Percentiles rank a stretch among this genome's conserved stretches.
Evolutionary conservation across 2,888 invertebrate genomes (phyloP).

Genomic region (Acrobasis consociella): DNA sequence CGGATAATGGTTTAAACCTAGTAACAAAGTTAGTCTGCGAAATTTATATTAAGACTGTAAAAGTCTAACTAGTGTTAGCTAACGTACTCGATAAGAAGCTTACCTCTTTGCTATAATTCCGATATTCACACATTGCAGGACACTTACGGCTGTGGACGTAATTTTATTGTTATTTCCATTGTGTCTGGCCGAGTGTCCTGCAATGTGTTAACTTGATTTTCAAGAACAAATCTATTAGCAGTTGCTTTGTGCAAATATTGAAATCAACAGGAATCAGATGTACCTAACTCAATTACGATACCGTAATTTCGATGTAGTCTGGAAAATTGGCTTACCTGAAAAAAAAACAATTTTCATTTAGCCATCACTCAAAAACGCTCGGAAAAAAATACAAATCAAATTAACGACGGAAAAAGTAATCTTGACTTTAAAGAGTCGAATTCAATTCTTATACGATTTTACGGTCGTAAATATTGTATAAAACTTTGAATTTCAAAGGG

Average conservation of each 20-base stretch:
- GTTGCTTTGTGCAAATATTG: neutral
- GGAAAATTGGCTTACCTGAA: constrained; percentile 34
- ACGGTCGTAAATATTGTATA: constrained; percentile 34
- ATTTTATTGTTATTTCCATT: no score
- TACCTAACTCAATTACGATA: constrained; percentile 20
- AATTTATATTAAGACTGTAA: no score
- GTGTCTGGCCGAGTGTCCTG: no score
- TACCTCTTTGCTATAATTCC: no score
- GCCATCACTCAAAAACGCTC: constrained; percentile 23
- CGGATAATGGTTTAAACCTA: no score
- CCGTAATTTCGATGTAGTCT: constrained; percentile 6
- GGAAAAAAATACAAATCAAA: constrained; percentile 27
- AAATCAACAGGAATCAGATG: neutral
- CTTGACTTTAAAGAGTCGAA: constrained; percentile 32
- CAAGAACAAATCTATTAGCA: neutral
- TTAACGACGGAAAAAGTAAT: constrained; percentile 23
- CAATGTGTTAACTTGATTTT: neutral
- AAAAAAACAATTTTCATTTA: constrained; percentile 29
- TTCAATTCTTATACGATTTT: constrained; percentile 36
- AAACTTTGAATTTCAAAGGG: constrained; percentile 38
- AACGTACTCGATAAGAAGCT: no score
- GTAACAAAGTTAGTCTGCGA: no score
- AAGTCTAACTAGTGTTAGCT: no score
- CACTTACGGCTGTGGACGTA: no score
- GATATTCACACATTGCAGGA: no score